Conservation (phyloP, 2,888 invertebrate species). For the Lypha dubia region DNA sequence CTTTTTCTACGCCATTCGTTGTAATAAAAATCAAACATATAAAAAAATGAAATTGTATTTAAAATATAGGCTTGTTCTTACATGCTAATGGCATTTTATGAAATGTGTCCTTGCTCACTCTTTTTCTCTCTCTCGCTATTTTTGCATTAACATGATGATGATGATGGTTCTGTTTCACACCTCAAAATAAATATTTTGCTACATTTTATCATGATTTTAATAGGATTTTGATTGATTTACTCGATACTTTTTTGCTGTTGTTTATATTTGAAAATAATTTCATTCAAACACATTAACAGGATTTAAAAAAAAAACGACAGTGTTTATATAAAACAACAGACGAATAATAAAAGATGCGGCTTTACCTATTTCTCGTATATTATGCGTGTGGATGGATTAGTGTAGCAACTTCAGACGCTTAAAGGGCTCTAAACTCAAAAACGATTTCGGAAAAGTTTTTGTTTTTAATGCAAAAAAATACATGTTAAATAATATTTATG, state of each 20-base stretch:
- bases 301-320: background rate
- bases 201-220: background rate
- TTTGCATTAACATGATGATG: background rate
- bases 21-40: background rate
- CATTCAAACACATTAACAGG: background rate
- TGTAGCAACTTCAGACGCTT: no score
- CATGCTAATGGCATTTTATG: background rate
- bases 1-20: background rate
- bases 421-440: no score
- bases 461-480: no score
- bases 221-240: conserved; percentile 23
- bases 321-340: no score
- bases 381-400: no score
- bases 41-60: background rate
- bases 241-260: background rate
- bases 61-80: background rate
- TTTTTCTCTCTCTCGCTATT: background rate
- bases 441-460: no score
- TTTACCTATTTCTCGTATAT: no score
- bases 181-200: background rate
- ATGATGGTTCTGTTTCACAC: conserved; percentile 2
- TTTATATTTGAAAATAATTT: background rate
- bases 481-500: no score
- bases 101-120: background rate
- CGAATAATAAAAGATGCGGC: no score